Base-by-base conservation (phyloP, 2,797 vertebrate genomes). In the Pithecia hirsuta region DNA sequence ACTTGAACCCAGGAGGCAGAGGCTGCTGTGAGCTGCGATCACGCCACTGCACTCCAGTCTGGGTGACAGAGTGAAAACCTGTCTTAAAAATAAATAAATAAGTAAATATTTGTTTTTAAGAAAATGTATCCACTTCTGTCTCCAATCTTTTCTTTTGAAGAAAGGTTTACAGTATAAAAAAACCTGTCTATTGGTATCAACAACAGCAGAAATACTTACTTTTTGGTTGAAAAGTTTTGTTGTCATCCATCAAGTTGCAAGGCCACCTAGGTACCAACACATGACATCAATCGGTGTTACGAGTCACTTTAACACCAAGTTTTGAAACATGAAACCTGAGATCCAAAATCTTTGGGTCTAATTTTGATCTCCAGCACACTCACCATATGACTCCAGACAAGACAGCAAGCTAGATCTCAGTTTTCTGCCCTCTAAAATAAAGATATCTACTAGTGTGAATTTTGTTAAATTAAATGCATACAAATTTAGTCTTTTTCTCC, bases 181-280 rank as follows among this genome's bases (percentile, higher is more conserved):
- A 57, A 10, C 84, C 85, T 5, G 14, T 20, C 92, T 44, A 76
- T 12, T 64, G 64, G 10, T 92, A 95, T 78, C 83, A 84, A 50
- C 7, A 87, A 39, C 22, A 72, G 78, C 3, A 91, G 36, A 9
- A 94, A 74, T 91, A 97, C 96, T 95, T 97, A 98, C 98, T 79
- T 97, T 90, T 96, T 86, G 95, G 82, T 61, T 88, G 90, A 61
- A 85, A 55, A 95, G 80, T 10, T 28, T 50, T 96, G 57, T 83
- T 12, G 88, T 97, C 61, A 33, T 97, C 96, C 98, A 98, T 98
- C 81, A 98, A 96, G 96, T 76, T 94, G 59, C 76, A 82, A 83
- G 85, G 76, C 89, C 82, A 97, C 96, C 98, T 97, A 97, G 91
- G 64, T 89, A 96, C 26, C 92, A 97, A 95, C 39, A 95, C 13